phyloP scores from a whole-genome alignment of 2,888 invertebrate species.

The Graphium colonna region DNA sequence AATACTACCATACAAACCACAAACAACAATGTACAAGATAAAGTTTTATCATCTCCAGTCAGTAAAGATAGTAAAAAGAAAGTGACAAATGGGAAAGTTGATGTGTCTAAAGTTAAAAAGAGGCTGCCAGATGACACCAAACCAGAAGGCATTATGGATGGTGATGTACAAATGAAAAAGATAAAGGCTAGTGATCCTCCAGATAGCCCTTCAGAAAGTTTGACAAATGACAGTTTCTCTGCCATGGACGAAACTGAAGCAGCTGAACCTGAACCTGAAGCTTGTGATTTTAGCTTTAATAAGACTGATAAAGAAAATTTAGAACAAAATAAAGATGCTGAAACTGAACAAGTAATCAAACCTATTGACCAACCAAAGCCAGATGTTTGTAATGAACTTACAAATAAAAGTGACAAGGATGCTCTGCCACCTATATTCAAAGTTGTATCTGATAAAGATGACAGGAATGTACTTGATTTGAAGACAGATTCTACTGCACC shows the following conservation, averaged over 20 bases:
- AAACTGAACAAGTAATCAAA: constrained; percentile 50
- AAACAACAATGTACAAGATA: constrained; percentile 65
- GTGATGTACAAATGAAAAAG: constrained; percentile 81
- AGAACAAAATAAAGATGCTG: constrained; percentile 62
- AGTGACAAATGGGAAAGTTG: constrained; percentile 70
- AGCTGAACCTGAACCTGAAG: constrained; percentile 70
- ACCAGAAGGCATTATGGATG: constrained; percentile 79
- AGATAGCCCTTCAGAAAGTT: constrained; percentile 90
- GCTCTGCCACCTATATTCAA: constrained; percentile 54
- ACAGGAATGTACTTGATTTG: constrained; percentile 59
- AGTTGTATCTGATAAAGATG: constrained; percentile 56
- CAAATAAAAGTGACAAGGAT: constrained; percentile 65
- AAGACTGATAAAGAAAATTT: constrained; percentile 65
- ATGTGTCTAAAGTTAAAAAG: constrained; percentile 80
- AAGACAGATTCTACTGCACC: constrained; percentile 57
- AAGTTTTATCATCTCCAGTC: constrained; percentile 61
- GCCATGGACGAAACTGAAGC: constrained; percentile 85
- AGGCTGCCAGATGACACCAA: constrained; percentile 78
- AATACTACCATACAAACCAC: constrained; percentile 56
- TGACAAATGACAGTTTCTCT: constrained; percentile 92
- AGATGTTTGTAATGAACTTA: constrained; percentile 53
- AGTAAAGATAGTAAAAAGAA: constrained; percentile 70
- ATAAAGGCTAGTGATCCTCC: constrained; percentile 75
- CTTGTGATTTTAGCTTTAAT: constrained; percentile 71
- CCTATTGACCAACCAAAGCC: constrained; percentile 58